Evolutionary conservation across 2,113 vertebrate species (phyloP), one percentile per base, ranked within the genome.

Genomic region (Columba janthina): DNA sequence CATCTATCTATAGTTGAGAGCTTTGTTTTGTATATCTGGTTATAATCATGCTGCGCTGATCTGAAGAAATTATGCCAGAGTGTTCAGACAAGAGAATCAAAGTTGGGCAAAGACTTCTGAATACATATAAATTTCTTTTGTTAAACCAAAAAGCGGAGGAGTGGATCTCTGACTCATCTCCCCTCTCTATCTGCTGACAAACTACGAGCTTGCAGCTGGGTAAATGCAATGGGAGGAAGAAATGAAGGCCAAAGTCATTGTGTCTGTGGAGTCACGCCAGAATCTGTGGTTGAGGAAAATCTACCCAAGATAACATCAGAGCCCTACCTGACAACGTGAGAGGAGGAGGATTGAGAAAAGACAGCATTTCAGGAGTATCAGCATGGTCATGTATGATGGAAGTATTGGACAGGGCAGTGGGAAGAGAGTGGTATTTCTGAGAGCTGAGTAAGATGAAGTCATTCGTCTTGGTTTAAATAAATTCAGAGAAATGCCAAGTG

Each of bases 151-250:
- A 46, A 85, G 66, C 1, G 15, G 74, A 85, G 82, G 66, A 85
- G 56, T 79, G 54, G 62, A 90, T 88, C 54, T 90, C 75, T 95
- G 94, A 94, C 88, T 97, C 92, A 83, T 71, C 80, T 82, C 48
- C 57, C 17, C 26, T 60, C 57, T 56, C 42, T 66, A 56, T 73
- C 51, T 90, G 90, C 90, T 91, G 82, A 85, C 31, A 79, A 88
- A 82, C 66, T 78, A 48, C 64, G 61, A 94, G 81, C 53, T 82
- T 89, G 70, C 82, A 95, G 85, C 85, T 90, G 88, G 71, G 54
- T 70, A 94, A 92, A 34, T 58, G 67, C 69, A 54, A 70, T 46
- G 17, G 60, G 66, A 91, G 29, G 54, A 15, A 40, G 61, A 84
- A 93, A 56, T 4, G 13, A 93, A 82, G 70, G 17, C 79, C 56